phyloP scores from a whole-genome alignment of 2,797 vertebrate genomes.

The Passerculus sandwichensis region DNA sequence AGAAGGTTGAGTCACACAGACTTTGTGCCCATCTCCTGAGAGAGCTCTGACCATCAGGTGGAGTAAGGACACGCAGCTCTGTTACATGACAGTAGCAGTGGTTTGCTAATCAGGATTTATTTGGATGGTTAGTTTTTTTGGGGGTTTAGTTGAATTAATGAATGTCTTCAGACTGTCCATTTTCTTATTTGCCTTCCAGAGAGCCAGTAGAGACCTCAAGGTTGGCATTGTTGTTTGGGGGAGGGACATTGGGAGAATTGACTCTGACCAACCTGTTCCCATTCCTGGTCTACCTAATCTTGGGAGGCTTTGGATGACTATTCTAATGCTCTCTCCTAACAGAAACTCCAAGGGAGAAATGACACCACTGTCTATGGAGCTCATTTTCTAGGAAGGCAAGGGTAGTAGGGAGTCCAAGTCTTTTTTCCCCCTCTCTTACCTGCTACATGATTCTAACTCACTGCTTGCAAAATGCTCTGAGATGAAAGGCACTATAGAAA shows the following conservation, averaged over 20 bases:
- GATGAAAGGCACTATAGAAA: constrained; percentile 24
- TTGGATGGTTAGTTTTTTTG: neutral
- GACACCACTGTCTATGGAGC: neutral
- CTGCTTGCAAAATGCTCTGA: neutral
- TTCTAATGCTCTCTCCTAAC: neutral
- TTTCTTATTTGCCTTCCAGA: neutral
- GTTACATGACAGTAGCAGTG: neutral
- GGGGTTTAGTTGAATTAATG: neutral
- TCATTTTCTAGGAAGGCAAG: neutral
- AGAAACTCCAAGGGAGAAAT: neutral
- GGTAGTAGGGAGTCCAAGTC: neutral
- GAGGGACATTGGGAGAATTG: neutral
- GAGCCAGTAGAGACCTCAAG: neutral
- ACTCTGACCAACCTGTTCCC: neutral
- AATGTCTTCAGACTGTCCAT: neutral
- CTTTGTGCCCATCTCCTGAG: accelerated
- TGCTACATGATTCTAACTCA: neutral
- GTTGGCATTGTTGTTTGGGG: neutral
- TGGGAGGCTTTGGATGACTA: neutral
- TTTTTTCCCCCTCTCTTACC: neutral
- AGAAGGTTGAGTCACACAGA: accelerated
- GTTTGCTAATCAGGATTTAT: neutral
- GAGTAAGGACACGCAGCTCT: accelerated
- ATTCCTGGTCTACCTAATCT: neutral
- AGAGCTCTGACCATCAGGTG: neutral